These are phyloP conservation scores for Lasius fuliginosus DNA, from an alignment of 2,888 invertebrate species.

Conservation along the genomic window DNA sequence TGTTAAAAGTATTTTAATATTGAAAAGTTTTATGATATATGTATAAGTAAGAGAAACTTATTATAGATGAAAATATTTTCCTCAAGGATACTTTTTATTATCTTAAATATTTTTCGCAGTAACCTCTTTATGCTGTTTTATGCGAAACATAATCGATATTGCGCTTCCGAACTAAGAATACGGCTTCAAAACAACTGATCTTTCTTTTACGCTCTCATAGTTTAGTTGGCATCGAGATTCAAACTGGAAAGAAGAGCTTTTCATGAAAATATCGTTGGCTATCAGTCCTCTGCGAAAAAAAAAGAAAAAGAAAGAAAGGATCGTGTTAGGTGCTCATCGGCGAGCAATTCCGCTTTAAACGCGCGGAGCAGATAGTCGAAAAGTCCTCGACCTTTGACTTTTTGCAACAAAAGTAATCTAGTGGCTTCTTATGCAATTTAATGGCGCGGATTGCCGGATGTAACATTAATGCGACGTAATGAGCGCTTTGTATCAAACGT, in stretches of 20 bases:
- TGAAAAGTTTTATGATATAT: background rate
- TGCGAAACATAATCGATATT: background rate
- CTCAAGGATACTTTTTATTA: background rate
- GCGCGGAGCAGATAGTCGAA: constrained; percentile 11
- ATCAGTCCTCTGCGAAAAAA: constrained; percentile 30
- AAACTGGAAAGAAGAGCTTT: constrained; percentile 76
- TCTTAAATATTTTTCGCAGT: background rate
- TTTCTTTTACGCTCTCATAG: constrained; percentile 83
- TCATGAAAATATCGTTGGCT: constrained; percentile 55
- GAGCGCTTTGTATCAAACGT: constrained; percentile 25
- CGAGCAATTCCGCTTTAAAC: constrained; percentile 8
- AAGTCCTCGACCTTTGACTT: constrained; percentile 76
- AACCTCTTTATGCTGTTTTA: background rate
- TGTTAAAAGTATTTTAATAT: background rate
- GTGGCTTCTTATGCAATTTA: constrained; percentile 59
- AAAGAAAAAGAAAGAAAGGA: constrained; percentile 35
- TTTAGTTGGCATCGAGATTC: constrained; percentile 77
- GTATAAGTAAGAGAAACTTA: background rate
- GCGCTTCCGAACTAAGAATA: background rate
- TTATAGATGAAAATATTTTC: background rate
- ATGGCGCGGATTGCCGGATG: background rate
- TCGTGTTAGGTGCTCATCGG: constrained; percentile 43
- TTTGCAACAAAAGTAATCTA: constrained; percentile 60
- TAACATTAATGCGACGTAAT: constrained; percentile 55
- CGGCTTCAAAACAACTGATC: constrained; percentile 83